Percentiles rank a stretch among this genome's conserved stretches.
These are phyloP conservation scores for Invenusta paracnida DNA, from an alignment of 2,888 invertebrate species.

Conservation along the genomic window DNA sequence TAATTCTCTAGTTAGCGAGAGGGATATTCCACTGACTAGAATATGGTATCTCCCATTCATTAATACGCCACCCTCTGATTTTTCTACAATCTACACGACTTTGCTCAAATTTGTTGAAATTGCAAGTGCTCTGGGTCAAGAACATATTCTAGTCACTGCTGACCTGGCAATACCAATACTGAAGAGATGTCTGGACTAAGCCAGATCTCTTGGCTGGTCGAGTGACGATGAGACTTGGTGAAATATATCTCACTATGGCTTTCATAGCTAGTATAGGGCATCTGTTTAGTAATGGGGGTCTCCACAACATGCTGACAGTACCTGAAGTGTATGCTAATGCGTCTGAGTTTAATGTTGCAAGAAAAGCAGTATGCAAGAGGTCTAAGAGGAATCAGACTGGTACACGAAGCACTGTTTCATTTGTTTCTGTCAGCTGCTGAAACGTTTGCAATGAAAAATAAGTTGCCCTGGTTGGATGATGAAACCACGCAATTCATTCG, in stretches of 20 bases:
- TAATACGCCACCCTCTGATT: conserved; percentile 27
- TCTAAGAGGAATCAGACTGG: not conserved
- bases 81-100: conserved; percentile 35
- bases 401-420: not conserved
- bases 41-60: not conserved
- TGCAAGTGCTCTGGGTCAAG: conserved; percentile 25
- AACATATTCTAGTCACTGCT: conserved; percentile 40
- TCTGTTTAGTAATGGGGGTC: conserved; percentile 22
- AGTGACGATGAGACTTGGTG: too few species aligned
- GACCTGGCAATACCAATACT: too few species aligned
- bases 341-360: not conserved
- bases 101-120: not conserved
- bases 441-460: not conserved
- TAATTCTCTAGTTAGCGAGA: conserved; percentile 18
- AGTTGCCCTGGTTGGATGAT: not conserved
- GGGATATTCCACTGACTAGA: not conserved
- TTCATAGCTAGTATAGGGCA: conserved; percentile 41
- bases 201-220: too few species aligned
- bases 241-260: conserved; percentile 42
- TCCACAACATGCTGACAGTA: not conserved
- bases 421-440: not conserved
- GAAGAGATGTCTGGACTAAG: too few species aligned
- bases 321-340: not conserved
- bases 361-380: not conserved
- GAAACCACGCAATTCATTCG: not conserved